phyloP scores from a whole-genome alignment of 2,797 vertebrate genomes.

The Dromococcyx pavoninus region DNA sequence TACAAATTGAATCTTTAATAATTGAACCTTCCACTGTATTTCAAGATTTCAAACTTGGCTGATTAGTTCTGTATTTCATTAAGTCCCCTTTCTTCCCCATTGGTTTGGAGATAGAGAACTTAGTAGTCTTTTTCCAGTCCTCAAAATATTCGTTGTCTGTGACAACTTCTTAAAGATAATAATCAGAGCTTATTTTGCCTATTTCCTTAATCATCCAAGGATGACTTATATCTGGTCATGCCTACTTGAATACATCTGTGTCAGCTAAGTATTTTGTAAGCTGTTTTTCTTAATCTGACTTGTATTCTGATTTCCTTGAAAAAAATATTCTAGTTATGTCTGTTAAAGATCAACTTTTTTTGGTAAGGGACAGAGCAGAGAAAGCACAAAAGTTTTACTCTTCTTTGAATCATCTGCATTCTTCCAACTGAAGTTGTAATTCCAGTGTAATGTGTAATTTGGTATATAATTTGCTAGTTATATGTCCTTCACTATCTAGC shows the following conservation, averaged over 20 bases:
- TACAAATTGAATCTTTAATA: not conserved
- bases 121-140: not conserved
- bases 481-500: not conserved
- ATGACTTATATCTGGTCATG: not conserved
- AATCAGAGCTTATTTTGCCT: not conserved
- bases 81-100: not conserved
- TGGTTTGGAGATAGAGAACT: not conserved
- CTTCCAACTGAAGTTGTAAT: not conserved
- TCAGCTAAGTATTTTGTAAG: not conserved
- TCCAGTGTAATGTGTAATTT: not conserved
- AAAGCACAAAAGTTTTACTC: not conserved
- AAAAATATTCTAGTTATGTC: not conserved
- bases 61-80: not conserved
- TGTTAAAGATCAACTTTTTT: not conserved
- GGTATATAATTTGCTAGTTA: not conserved
- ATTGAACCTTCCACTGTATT: not conserved
- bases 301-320: not conserved
- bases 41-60: not conserved
- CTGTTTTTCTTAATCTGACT: not conserved
- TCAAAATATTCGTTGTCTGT: not conserved
- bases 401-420: not conserved
- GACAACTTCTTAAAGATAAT: not conserved
- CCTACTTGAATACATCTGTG: not conserved
- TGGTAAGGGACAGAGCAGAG: not conserved
- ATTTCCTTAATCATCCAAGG: not conserved